These are phyloP conservation scores for Drosophila setifemur DNA, from an alignment of 1,140 invertebrate genomes.

Conservation along the genomic window DNA sequence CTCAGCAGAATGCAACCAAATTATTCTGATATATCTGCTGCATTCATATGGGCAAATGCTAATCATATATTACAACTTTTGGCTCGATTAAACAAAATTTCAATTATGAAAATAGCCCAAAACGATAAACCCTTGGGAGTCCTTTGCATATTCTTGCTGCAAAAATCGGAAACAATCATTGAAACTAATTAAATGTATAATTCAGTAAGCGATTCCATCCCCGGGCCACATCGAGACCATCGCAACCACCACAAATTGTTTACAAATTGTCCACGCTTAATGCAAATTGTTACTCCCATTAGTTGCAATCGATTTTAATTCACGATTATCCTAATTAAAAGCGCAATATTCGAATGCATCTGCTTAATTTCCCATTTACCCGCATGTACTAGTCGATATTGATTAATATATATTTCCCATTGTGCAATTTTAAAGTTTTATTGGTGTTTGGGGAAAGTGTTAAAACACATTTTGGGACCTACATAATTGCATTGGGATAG, in stretches of 20 bases:
- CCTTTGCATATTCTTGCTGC: not conserved
- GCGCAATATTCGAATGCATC: conserved; percentile 18
- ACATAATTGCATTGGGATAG: too few relatives aligned
- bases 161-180: conserved; percentile 11
- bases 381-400: not conserved
- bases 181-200: conserved; percentile 43
- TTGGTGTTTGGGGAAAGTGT: not conserved
- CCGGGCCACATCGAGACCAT: not conserved
- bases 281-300: conserved; percentile 48
- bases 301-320: conserved; percentile 26
- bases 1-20: conserved; percentile 25
- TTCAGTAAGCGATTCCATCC: conserved; percentile 25
- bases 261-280: conserved; percentile 60
- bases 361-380: conserved; percentile 14
- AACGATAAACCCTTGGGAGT: conserved; percentile 34
- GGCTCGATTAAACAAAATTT: conserved; percentile 50
- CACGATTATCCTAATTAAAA: conserved; percentile 29
- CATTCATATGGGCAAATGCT: conserved; percentile 18
- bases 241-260: conserved; percentile 54
- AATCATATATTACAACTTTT: conserved; percentile 14
- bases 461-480: too few relatives aligned
- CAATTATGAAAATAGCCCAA: conserved; percentile 64
- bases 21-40: conserved; percentile 5
- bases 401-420: too few relatives aligned
- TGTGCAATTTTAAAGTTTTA: not conserved